A percentile compares a stretch with the other conserved stretches of the same genome.
These are phyloP conservation scores for Coregonus sp. DNA, from an alignment of 2,797 vertebrate species.

Conservation along the genomic window DNA sequence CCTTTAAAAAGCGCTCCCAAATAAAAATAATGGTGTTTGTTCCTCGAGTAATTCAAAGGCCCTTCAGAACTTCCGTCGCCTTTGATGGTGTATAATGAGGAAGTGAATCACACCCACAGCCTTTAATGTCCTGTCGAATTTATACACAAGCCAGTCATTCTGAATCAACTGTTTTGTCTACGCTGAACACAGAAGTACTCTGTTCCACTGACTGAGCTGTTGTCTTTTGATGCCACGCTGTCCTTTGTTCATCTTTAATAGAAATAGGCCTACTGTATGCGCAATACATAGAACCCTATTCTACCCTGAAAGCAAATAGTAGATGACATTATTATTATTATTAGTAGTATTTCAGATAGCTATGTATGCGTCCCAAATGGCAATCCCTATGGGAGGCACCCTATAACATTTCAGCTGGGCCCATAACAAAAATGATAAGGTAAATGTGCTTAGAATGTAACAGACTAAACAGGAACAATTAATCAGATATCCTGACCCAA, in stretches of 20 bases:
- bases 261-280: not conserved
- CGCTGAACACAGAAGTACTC: not conserved
- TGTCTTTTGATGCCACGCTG: constrained; percentile 21
- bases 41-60: constrained; percentile 44
- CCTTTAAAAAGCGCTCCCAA: constrained; percentile 18
- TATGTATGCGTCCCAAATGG: too few species aligned
- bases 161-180: constrained; percentile 25
- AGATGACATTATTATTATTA: not conserved
- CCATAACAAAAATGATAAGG: constrained; percentile 18
- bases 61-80: constrained; percentile 41
- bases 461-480: constrained; percentile 51
- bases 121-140: constrained; percentile 42
- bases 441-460: not conserved
- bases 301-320: not conserved
- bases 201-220: not conserved
- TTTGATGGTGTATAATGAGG: constrained; percentile 57
- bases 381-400: too few species aligned
- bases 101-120: constrained; percentile 46
- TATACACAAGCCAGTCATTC: constrained; percentile 37
- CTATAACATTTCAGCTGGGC: too few species aligned
- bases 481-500: constrained; percentile 62
- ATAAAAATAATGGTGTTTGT: constrained; percentile 40
- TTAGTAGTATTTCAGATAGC: too few species aligned
- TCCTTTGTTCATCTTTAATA: not conserved
- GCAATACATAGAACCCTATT: constrained; percentile 8